Base-by-base conservation (phyloP, 2,113 vertebrate genomes). In the Paramisgurnus dabryanus region DNA sequence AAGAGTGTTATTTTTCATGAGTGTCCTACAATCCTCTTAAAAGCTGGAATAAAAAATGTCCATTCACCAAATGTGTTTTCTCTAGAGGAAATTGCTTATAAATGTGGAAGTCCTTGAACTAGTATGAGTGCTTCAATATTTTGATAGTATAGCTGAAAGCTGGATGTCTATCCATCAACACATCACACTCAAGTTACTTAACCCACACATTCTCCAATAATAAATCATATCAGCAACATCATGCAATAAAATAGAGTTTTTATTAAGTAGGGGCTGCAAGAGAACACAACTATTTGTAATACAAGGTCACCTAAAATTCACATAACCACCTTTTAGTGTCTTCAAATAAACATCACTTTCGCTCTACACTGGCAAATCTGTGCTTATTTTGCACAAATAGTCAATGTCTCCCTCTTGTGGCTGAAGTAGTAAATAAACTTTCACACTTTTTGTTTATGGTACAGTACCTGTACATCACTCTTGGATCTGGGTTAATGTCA, bases 341-440 rank as follows among this genome's bases (percentile, higher is more conserved):
- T 22, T 47, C 45, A 7, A 47, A 47, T 34, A 34, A 34, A 34
- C 27, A 34, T 34, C 27, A 34, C 27, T 34, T 34, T 34, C 2
- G 27, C 27, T 34, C 1, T 1, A 34, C 1, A 34, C 27, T 34
- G 1, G 22, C 27, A 34, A 34, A 34, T 34, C 1, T 34, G 27
- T 34, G 27, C 27, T 34, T 3, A 34, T 34, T 1, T 34, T 34
- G 27, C 27, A 34, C 27, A 7, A 53, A 53, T 4, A 3, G n/a
- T 22, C 43, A 61, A 61, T 67, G 79, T 68, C 79, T 76, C 79
- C 79, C 79, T 81, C 79, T 81, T 39, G 64, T 61, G 79, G 72
- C 5, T 40, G 7, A 58, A 40, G 3, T 49, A 75, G 18, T 58
- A 45, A 49, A 79, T 8, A 49, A 43, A 71, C 5, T n/a, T 66